These are phyloP conservation scores for Cichlasoma orientale DNA, from an alignment of 2,797 vertebrate genomes.

Conservation along the genomic window DNA sequence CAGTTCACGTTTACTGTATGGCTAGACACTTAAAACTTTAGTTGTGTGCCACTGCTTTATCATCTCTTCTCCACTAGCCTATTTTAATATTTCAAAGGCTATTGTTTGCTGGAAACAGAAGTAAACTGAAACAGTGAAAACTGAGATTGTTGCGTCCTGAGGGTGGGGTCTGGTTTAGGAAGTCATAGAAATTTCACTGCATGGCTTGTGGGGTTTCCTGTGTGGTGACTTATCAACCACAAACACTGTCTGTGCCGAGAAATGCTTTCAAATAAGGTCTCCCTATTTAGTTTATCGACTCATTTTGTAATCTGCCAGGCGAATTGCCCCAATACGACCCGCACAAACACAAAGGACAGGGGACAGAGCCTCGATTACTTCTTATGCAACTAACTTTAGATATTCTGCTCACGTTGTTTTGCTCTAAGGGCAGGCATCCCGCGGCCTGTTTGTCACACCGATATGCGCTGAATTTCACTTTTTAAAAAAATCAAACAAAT, in stretches of 20 bases:
- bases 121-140: slow-evolving; percentile 74
- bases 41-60: slow-evolving; percentile 3
- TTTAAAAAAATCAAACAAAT: not conserved
- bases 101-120: slow-evolving; percentile 51
- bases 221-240: slow-evolving; percentile 68
- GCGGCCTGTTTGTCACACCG: not conserved
- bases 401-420: slow-evolving; percentile 34
- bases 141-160: slow-evolving; percentile 76
- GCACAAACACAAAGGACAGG: not conserved
- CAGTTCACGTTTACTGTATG: slow-evolving; percentile 8
- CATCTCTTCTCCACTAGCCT: slow-evolving; percentile 1
- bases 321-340: not conserved
- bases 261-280: slow-evolving; percentile 4
- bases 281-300: not conserved
- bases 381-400: slow-evolving; percentile 38
- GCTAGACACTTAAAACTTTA: not conserved
- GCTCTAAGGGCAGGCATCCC: not conserved
- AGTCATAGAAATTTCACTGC: slow-evolving; percentile 76
- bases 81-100: slow-evolving; percentile 8
- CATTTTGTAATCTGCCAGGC: slow-evolving; percentile 4
- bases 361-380: not conserved
- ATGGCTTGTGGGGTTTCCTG: slow-evolving; percentile 80
- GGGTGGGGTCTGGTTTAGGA: slow-evolving; percentile 77
- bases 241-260: slow-evolving; percentile 19
- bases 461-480: not conserved